These are phyloP conservation scores for Ageneiosus marmoratus DNA, from an alignment of 2,113 vertebrate species.

Conservation along the genomic window DNA sequence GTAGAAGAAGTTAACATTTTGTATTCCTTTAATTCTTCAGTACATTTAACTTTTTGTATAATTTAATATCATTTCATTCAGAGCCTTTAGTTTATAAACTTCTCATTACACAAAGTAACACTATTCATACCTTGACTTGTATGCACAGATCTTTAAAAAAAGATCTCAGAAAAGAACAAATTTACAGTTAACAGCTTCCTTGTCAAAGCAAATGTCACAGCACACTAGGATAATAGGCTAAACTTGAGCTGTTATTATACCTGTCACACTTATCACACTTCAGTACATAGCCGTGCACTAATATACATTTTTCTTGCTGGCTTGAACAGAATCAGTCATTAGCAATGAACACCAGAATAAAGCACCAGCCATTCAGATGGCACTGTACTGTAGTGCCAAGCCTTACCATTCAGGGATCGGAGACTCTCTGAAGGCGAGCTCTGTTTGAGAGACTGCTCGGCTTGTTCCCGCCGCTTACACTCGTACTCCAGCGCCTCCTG, in stretches of 20 bases:
- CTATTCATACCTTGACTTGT: background rate
- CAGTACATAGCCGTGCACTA: conserved; percentile 10
- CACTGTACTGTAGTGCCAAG: background rate
- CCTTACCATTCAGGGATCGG: conserved; percentile 93
- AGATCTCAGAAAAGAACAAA: conserved; percentile 11
- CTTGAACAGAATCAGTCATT: conserved; percentile 14
- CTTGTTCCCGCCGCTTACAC: conserved; percentile 95
- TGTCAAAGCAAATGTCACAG: conserved; percentile 22
- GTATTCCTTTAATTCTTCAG: background rate
- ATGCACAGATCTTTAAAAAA: background rate
- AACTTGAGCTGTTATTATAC: conserved; percentile 8
- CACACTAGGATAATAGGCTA: conserved; percentile 14
- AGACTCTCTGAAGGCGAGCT: conserved; percentile 92
- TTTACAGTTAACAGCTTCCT: conserved; percentile 17
- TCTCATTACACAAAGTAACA: background rate
- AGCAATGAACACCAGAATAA: background rate
- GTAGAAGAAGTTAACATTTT: background rate
- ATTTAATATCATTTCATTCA: background rate
- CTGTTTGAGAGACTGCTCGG: conserved; percentile 93
- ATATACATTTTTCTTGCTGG: background rate
- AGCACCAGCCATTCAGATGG: background rate
- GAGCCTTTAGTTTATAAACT: background rate
- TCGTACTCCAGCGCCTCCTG: conserved; percentile 98
- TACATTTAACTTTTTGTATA: conserved; percentile 9
- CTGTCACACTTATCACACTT: conserved; percentile 21